phyloP scores from a whole-genome alignment of 2,113 vertebrate genomes.

The Albula goreensis region DNA sequence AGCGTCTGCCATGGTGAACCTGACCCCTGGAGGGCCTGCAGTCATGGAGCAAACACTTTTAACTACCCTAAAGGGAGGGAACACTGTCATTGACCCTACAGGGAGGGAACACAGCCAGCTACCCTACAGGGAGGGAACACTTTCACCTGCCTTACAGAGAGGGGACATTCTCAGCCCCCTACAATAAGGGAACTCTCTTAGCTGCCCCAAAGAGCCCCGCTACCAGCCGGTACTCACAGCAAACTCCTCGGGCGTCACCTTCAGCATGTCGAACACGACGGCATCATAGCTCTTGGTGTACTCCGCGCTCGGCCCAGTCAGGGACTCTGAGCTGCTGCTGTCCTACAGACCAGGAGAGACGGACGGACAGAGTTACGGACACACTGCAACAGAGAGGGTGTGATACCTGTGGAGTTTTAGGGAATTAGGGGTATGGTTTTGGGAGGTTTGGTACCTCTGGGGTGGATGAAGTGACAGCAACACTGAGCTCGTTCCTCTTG shows the following conservation, averaged over 20 bases:
- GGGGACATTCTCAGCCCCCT: too few relatives aligned
- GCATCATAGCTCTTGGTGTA: conserved; percentile 94
- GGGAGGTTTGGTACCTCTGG: conserved; percentile 55
- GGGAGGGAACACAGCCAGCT: not conserved
- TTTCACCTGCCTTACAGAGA: too few relatives aligned
- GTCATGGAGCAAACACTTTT: too few relatives aligned
- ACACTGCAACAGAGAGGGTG: not conserved
- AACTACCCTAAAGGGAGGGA: too few relatives aligned
- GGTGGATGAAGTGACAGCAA: conserved; percentile 65
- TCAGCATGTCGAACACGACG: conserved; percentile 91
- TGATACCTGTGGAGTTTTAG: too few relatives aligned
- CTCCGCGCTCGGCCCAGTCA: conserved; percentile 85
- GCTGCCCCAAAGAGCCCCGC: too few relatives aligned
- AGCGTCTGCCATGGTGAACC: too few relatives aligned
- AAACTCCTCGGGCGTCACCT: conserved; percentile 94
- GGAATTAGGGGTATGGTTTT: too few relatives aligned
- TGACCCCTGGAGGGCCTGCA: too few relatives aligned
- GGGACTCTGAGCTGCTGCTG: conserved; percentile 93
- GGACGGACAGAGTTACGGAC: not conserved
- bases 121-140: not conserved
- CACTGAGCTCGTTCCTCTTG: conserved; percentile 70
- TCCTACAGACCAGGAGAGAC: conserved; percentile 60
- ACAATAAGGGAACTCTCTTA: not conserved
- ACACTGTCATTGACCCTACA: too few relatives aligned
- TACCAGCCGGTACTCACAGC: conserved; percentile 77